phyloP scores from a whole-genome alignment of 1,140 invertebrate species.

The Hestina assimilis region DNA sequence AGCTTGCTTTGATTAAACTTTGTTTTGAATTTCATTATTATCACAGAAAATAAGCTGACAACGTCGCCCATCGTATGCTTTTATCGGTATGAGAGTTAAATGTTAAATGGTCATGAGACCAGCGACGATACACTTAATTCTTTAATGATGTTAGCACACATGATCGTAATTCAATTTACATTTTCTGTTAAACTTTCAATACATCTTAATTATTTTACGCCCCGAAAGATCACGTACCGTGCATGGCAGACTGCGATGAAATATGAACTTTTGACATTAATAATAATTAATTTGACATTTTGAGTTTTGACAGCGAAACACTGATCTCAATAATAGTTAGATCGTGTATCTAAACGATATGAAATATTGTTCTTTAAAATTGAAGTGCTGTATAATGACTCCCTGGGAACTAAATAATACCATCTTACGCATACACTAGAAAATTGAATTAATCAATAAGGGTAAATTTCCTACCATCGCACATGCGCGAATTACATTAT shows the following conservation, averaged over 20 bases:
- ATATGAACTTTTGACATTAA: too few relatives aligned
- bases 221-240: conserved; percentile 33
- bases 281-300: conserved; percentile 3
- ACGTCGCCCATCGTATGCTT: conserved; percentile 66
- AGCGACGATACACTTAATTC: conserved; percentile 43
- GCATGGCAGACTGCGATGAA: conserved; percentile 22
- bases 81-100: conserved; percentile 39
- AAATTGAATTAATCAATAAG: too few relatives aligned
- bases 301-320: neutral
- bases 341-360: too few relatives aligned
- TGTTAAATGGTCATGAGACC: conserved; percentile 68
- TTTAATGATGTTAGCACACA: conserved; percentile 50
- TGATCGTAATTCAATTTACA: conserved; percentile 62
- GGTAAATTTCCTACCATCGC: too few relatives aligned
- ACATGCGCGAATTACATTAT: too few relatives aligned
- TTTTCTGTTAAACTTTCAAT: conserved; percentile 41
- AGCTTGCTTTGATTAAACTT: conserved; percentile 71
- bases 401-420: too few relatives aligned
- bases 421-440: too few relatives aligned
- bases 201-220: conserved; percentile 39
- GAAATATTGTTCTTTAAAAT: too few relatives aligned
- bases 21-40: conserved; percentile 76
- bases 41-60: conserved; percentile 73
- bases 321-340: too few relatives aligned
- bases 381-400: too few relatives aligned